Evolutionary conservation across 2,888 invertebrate genomes (phyloP).

Genomic region (Epsilonema sp.): DNA sequence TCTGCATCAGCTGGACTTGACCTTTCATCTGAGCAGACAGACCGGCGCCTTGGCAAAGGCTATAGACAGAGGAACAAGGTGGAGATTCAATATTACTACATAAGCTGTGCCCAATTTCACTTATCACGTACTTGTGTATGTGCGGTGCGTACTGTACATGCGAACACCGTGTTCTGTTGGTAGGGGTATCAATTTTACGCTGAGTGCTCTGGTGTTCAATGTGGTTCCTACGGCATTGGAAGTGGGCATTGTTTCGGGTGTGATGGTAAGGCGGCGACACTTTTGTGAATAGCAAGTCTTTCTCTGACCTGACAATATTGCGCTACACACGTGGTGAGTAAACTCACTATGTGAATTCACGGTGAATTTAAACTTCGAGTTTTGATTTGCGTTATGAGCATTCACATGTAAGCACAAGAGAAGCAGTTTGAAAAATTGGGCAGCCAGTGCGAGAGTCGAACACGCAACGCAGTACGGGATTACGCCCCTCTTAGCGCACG

Average conservation of each 20-base stretch:
- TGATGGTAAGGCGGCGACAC: too few relatives aligned
- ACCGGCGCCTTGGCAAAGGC: constrained; percentile 86
- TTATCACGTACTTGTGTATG: background rate
- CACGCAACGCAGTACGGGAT: too few relatives aligned
- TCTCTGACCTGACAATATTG: too few relatives aligned
- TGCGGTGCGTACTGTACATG: background rate
- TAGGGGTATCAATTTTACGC: constrained; percentile 87
- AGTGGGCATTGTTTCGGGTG: constrained; percentile 62
- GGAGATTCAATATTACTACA: background rate
- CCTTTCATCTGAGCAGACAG: constrained; percentile 77
- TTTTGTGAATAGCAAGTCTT: too few relatives aligned
- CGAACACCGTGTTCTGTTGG: background rate
- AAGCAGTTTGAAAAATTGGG: too few relatives aligned
- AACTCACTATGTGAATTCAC: too few relatives aligned
- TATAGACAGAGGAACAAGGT: constrained; percentile 36
- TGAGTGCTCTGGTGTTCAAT: constrained; percentile 91
- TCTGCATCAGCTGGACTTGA: constrained; percentile 61
- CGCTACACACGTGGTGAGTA: too few relatives aligned
- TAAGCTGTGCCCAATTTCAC: background rate
- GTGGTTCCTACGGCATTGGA: constrained; percentile 88
- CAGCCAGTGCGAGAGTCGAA: too few relatives aligned
- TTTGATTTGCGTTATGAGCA: too few relatives aligned
- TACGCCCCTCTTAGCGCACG: too few relatives aligned
- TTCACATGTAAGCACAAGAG: too few relatives aligned
- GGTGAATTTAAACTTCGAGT: too few relatives aligned